Percentiles rank a stretch among this genome's conserved stretches.
phyloP scores from a whole-genome alignment of 2,888 invertebrate genomes.

The Macrophya alboannulata region DNA sequence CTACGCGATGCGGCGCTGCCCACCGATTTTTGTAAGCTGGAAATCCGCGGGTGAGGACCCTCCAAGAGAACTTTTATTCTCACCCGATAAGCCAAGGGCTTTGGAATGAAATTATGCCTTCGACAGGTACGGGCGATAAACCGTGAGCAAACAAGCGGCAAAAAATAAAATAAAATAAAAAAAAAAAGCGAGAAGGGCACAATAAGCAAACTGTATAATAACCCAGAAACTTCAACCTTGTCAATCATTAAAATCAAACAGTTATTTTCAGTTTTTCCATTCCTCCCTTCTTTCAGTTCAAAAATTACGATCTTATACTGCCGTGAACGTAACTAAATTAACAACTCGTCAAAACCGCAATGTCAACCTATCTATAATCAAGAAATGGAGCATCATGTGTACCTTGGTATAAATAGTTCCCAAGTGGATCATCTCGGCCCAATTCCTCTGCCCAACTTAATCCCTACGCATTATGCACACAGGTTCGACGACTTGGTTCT shows the following conservation, averaged over 20 bases:
- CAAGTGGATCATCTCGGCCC: slow-evolving; percentile 75
- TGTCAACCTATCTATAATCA: slow-evolving; percentile 5
- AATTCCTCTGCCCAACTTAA: slow-evolving; percentile 73
- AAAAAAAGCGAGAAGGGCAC: neutral
- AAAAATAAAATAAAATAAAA: neutral
- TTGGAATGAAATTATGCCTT: slow-evolving; percentile 54
- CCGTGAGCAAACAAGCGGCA: slow-evolving; percentile 20
- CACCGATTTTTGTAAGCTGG: slow-evolving; percentile 45
- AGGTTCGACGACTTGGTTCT: slow-evolving; percentile 61
- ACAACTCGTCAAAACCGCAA: neutral
- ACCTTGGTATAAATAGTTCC: slow-evolving; percentile 71
- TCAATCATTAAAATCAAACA: neutral
- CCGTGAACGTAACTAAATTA: neutral
- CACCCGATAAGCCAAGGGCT: slow-evolving; percentile 49
- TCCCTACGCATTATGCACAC: slow-evolving; percentile 69
- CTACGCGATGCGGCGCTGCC: slow-evolving; percentile 41
- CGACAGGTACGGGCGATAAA: slow-evolving; percentile 44
- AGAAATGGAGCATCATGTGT: slow-evolving; percentile 8
- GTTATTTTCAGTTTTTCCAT: neutral
- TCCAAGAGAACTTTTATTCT: slow-evolving; percentile 50
- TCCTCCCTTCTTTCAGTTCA: neutral
- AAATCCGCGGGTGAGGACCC: slow-evolving; percentile 24
- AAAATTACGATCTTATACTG: neutral
- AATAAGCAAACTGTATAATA: neutral
- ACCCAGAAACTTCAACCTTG: neutral